Base-by-base conservation (phyloP, 1,140 invertebrate species). In the Drosophila kanapiae region DNA sequence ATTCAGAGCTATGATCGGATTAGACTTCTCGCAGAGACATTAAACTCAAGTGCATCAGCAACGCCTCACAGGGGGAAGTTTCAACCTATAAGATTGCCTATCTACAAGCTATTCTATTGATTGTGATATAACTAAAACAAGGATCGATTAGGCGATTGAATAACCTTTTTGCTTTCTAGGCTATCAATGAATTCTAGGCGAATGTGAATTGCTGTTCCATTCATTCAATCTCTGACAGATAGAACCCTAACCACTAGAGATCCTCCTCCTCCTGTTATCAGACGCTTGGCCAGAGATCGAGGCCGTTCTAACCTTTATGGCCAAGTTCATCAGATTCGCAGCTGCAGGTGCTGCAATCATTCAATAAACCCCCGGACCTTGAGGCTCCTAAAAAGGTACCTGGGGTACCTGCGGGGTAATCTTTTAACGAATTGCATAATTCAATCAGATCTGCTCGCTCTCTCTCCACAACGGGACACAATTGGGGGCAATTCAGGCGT, bases 341-440 rank as follows among this genome's bases (percentile, higher is more conserved):
- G n/a, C 5, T 45, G n/a, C 9, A 31, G 47, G 18, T 9, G 48
- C 68, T 82, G 83, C 84, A 86, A 86, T 86, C 83, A 80, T 86
- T 86, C 71, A 87, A 87, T 88, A 83, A 86, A 86, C 61, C 61
- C 51, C 51, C 33, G 42, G 69, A 78, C 53, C 48, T 42, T 48
- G 40, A 70, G 82, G 67, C 61, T 67, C 63, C 58, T n/a, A n/a
- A n/a, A n/a, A n/a, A n/a, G n/a, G n/a, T n/a, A n/a, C n/a, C n/a
- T 16, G n/a, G 1, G 40, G 11, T 13, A 83, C 56, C 76, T 65
- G 16, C 38, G 57, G 48, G 49, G 79, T 86, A 86, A 86, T 86
- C 80, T 86, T 87, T 86, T 88, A 65, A 83, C 83, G 80, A 86
- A 86, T 86, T 86, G 83, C 83, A 86, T 86, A 86, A 86, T 86